Conservation (phyloP, 2,888 invertebrate genomes). For the Drosophila mimetica region DNA sequence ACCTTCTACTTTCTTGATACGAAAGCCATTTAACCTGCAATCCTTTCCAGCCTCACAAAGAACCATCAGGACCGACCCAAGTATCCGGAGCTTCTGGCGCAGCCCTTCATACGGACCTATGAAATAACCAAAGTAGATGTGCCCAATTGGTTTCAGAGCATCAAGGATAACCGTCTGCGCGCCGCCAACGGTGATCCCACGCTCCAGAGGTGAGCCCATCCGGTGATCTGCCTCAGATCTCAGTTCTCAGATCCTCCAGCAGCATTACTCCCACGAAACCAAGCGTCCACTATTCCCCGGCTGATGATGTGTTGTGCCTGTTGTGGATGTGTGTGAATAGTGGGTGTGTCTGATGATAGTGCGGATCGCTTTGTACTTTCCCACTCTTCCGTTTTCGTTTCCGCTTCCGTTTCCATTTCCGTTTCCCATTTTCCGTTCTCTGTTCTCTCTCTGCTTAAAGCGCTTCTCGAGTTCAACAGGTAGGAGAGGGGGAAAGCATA, state of each 20-base stretch:
- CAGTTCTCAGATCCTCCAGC: background rate
- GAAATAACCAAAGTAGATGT: conserved; percentile 89
- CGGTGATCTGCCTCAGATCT: conserved; percentile 1
- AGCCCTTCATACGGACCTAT: conserved; percentile 93
- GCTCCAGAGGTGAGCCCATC: conserved; percentile 81
- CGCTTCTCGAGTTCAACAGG: conserved; percentile 50
- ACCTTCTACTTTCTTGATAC: too few species aligned
- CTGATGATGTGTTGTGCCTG: conserved; percentile 17
- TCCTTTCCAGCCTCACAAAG: conserved; percentile 91
- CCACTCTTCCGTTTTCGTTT: conserved; percentile 51
- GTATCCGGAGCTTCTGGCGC: conserved; percentile 94
- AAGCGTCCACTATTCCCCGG: conserved; percentile 16
- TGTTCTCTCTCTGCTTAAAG: conserved; percentile 54
- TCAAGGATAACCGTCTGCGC: conserved; percentile 84
- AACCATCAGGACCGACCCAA: conserved; percentile 97
- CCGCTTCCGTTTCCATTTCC: conserved; percentile 44
- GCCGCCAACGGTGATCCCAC: conserved; percentile 69
- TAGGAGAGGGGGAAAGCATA: conserved; percentile 44
- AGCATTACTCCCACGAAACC: background rate
- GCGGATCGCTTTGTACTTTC: conserved; percentile 44
- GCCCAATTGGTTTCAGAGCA: conserved; percentile 92
- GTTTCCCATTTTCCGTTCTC: conserved; percentile 37
- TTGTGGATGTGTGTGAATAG: conserved; percentile 9
- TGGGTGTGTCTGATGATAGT: conserved; percentile 11
- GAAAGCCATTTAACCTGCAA: background rate